Conservation (phyloP, 2,797 vertebrate species). For the Micrastur ruficollis region DNA sequence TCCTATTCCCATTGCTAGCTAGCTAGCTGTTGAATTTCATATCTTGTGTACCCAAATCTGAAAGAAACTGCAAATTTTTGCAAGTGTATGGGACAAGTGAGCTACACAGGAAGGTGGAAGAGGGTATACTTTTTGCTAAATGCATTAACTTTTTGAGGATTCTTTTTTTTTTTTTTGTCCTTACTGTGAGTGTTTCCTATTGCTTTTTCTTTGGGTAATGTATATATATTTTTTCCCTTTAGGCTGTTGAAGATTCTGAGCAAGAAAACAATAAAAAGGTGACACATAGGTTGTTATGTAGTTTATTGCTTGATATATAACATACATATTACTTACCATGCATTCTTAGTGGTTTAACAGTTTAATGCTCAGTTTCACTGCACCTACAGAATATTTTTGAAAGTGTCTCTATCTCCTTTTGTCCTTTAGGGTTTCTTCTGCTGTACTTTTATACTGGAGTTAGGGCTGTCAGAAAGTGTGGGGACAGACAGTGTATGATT, state of each 20-base stretch:
- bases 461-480: background rate
- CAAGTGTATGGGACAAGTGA: background rate
- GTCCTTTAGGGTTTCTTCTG: background rate
- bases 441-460: background rate
- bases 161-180: background rate
- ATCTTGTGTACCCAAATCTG: background rate
- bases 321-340: conserved; percentile 24
- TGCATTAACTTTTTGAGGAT: background rate
- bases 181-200: conserved; percentile 10
- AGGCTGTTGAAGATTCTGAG: conserved; percentile 91
- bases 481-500: background rate
- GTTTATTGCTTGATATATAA: conserved; percentile 39
- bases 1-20: background rate
- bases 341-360: conserved; percentile 7
- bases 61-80: background rate
- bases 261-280: conserved; percentile 97
- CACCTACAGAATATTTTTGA: background rate
- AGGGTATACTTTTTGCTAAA: background rate
- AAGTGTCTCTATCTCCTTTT: background rate
- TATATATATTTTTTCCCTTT: conserved; percentile 70
- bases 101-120: background rate
- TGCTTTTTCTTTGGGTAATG: conserved; percentile 62
- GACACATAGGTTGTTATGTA: conserved; percentile 60
- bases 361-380: background rate
- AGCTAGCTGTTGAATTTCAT: background rate